Evolutionary conservation across 2,113 vertebrate genomes (phyloP), one percentile per base, ranked within the genome.

Genomic region (Scytalopus superciliaris): DNA sequence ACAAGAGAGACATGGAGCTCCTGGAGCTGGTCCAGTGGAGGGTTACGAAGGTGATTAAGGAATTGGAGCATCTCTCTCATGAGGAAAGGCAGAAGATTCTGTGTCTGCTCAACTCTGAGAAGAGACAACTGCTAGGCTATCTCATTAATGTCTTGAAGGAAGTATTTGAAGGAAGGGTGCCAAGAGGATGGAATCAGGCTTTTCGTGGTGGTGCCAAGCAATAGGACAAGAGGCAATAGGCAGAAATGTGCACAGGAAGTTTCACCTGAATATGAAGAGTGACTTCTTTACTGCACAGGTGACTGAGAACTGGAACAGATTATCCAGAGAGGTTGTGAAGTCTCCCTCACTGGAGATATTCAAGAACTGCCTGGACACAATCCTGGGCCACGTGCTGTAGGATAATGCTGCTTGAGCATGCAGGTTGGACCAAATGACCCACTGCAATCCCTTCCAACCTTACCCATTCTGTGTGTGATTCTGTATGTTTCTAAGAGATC

Each of bases 261-360:
- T 72, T 42, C 40, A 40, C 13, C 25, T 25, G 35, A 31, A 14
- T 4, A 17, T 5, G 28, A 49, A 35, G 42, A 57, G n/a, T 10
- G 52, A 4, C 2, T 74, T 44, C 50, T 57, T 44, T 39, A 50
- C 33, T 45, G 33, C 4, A n/a, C 0, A 0, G 3, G 22, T 39
- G 14, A 45, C 4, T 0, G 0, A 0, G 3, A 35, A 33, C 19
- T 45, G 28, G 33, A 30, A 59, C 0, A 40, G 45, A 10, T 18
- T 75, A 16, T 0, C 28, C 53, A 75, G 39, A n/a, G n/a, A 68
- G 24, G 24, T 1, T 68, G 28, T n/a, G 12, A n/a, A 53, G 2
- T 53, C 23, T 60, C 30, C 62, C 30, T 44, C 40, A 33, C 30
- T 23, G 63, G 40, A 75, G 13, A n/a, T 67, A 52, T 30, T 75